These are phyloP conservation scores for Watsonalla cultraria DNA, from an alignment of 2,888 invertebrate species.

Conservation along the genomic window DNA sequence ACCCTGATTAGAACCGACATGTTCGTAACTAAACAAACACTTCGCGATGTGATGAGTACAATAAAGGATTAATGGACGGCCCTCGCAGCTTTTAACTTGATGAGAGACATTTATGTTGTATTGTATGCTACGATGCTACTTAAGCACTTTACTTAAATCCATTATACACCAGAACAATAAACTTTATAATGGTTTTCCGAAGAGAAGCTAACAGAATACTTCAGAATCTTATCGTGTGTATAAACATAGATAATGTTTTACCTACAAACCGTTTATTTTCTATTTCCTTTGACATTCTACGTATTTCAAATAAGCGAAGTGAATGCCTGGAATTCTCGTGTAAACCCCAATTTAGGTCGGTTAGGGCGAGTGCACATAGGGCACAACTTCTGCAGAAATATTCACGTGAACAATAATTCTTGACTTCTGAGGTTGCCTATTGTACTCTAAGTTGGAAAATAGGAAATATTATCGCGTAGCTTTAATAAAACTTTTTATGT, in stretches of 20 bases:
- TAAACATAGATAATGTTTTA: neutral
- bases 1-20: neutral
- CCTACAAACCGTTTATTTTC: too few relatives aligned
- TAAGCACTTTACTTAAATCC: conserved; percentile 1
- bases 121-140: conserved; percentile 2
- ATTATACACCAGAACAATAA: neutral
- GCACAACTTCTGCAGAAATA: too few relatives aligned
- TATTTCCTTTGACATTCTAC: neutral
- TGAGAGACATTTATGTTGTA: conserved; percentile 11
- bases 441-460: too few relatives aligned
- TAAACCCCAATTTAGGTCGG: neutral
- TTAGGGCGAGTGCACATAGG: too few relatives aligned
- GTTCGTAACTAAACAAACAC: neutral
- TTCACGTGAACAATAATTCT: too few relatives aligned
- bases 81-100: conserved; percentile 20
- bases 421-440: too few relatives aligned
- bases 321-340: neutral
- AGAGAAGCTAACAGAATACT: neutral
- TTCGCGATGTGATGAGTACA: conserved; percentile 9
- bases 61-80: conserved; percentile 21
- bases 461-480: too few relatives aligned
- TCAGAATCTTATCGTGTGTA: neutral
- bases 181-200: neutral
- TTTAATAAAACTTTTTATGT: too few relatives aligned
- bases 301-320: neutral